These are phyloP conservation scores for Hyposoter dolosus DNA, from an alignment of 2,888 invertebrate species.

Conservation along the genomic window DNA sequence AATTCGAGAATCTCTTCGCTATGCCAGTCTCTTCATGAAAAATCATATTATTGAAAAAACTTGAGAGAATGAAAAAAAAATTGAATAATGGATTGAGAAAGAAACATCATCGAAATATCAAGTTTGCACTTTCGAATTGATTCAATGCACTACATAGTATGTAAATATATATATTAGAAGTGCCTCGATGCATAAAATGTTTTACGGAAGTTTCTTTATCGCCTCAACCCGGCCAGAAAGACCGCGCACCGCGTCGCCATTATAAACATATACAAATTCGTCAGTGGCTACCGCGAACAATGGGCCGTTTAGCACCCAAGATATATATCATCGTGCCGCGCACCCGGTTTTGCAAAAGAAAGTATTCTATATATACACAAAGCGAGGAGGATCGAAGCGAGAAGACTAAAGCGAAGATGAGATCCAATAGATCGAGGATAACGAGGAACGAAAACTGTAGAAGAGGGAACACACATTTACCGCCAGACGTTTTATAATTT, in stretches of 20 bases:
- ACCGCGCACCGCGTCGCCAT: constrained; percentile 78
- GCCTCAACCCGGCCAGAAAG: constrained; percentile 68
- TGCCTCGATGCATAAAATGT: constrained; percentile 48
- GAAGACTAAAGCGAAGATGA: constrained; percentile 49
- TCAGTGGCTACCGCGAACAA: constrained; percentile 83
- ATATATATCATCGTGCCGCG: constrained; percentile 83
- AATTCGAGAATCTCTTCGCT: background rate
- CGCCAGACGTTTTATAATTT: constrained; percentile 7
- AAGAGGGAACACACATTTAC: constrained; percentile 10
- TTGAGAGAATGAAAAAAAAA: background rate
- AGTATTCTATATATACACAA: constrained; percentile 30
- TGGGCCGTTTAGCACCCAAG: constrained; percentile 84
- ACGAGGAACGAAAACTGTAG: constrained; percentile 48
- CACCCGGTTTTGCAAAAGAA: constrained; percentile 61
- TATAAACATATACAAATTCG: constrained; percentile 85
- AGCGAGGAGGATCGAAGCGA: constrained; percentile 45
- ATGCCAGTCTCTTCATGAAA: background rate
- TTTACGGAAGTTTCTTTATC: constrained; percentile 65
- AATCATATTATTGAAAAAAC: background rate
- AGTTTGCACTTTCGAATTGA: constrained; percentile 11
- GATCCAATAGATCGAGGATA: constrained; percentile 43
- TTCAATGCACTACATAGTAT: background rate
- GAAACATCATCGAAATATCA: constrained; percentile 30
- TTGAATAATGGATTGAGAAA: constrained; percentile 7
- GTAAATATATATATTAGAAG: constrained; percentile 10